Evolutionary conservation across 2,113 vertebrate species (phyloP).

Genomic region (Spea bombifrons): DNA sequence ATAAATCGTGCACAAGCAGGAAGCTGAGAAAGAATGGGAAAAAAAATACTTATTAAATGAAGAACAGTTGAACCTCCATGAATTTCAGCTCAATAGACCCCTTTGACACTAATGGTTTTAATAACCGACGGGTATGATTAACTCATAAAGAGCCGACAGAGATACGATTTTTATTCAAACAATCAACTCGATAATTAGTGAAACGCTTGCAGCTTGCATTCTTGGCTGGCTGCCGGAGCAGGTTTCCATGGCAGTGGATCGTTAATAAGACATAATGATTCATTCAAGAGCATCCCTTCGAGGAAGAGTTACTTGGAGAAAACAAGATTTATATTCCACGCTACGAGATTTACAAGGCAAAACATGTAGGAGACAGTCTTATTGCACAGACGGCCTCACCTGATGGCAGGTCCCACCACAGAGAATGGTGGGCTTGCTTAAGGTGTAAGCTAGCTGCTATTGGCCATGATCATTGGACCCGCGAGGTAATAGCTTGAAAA

Average conservation of each 20-base stretch:
- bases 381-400: slow-evolving; percentile 1
- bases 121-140: slow-evolving; percentile 22
- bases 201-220: slow-evolving; percentile 11
- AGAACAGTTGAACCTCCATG: neutral
- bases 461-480: slow-evolving; percentile 15
- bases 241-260: slow-evolving; percentile 41
- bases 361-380: slow-evolving; percentile 24
- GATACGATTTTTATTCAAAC: slow-evolving; percentile 31
- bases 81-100: neutral
- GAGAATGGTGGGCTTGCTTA: no score
- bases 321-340: slow-evolving; percentile 38
- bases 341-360: slow-evolving; percentile 20
- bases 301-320: slow-evolving; percentile 15
- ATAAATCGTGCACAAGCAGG: neutral
- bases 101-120: neutral
- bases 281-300: slow-evolving; percentile 31
- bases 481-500: neutral
- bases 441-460: neutral
- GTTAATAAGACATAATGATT: slow-evolving; percentile 46
- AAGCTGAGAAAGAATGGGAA: neutral
- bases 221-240: slow-evolving; percentile 34
- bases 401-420: neutral
- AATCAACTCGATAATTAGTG: slow-evolving; percentile 27
- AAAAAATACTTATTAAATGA: neutral
- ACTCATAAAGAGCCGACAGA: slow-evolving; percentile 31